Evolutionary conservation across 1,140 invertebrate genomes (phyloP).

Genomic region (Aphelenchoides avenae): DNA sequence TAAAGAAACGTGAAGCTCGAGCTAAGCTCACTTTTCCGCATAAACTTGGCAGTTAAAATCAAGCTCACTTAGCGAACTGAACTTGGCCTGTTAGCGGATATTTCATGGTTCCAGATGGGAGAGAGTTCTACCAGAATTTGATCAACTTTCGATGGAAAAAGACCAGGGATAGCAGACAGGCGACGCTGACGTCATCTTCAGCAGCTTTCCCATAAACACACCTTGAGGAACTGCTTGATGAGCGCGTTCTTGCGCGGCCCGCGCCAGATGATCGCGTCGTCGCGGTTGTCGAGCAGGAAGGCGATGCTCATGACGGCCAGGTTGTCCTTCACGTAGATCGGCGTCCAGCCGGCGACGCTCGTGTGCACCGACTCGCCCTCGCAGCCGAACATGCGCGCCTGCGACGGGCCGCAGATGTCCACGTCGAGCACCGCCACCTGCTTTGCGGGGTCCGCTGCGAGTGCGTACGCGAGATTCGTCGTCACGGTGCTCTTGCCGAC

Average conservation of each 20-base stretch:
- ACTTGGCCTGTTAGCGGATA: too few relatives aligned
- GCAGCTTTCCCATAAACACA: too few relatives aligned
- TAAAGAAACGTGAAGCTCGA: too few relatives aligned
- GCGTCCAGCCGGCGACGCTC: conserved; percentile 94
- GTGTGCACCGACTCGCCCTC: conserved; percentile 71
- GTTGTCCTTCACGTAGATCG: conserved; percentile 81
- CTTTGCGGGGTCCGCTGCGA: conserved; percentile 65
- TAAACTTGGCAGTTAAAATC: too few relatives aligned
- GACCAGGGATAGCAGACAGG: too few relatives aligned
- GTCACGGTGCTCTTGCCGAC: conserved; percentile 85
- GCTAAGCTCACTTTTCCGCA: too few relatives aligned
- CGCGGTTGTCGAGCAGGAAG: conserved; percentile 73
- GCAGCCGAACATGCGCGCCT: conserved; percentile 66
- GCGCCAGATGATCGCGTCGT: conserved; percentile 88
- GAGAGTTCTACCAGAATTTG: too few relatives aligned
- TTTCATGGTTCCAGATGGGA: too few relatives aligned
- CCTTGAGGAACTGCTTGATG: conserved; percentile 90
- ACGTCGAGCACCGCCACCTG: conserved; percentile 81
- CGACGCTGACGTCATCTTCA: too few relatives aligned
- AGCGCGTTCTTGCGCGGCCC: conserved; percentile 91
- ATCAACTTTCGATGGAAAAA: too few relatives aligned
- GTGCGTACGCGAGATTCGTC: conserved; percentile 73
- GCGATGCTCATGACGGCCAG: conserved; percentile 87
- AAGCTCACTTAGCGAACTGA: too few relatives aligned
- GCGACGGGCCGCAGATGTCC: conserved; percentile 83